phyloP scores from a whole-genome alignment of 2,113 vertebrate species.

The Syngnathus floridae region DNA sequence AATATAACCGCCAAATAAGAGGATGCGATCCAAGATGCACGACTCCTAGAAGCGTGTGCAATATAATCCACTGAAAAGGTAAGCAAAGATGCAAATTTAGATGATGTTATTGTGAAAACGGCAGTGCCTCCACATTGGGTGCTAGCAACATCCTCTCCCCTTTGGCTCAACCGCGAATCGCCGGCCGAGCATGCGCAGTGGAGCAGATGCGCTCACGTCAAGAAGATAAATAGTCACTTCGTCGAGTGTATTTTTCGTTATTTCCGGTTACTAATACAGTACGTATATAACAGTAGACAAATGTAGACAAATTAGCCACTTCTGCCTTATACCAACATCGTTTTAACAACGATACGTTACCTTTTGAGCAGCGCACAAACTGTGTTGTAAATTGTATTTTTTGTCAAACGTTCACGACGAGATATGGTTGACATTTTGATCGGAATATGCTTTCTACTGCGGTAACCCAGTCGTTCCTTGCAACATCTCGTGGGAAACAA shows the following conservation, averaged over 20 bases:
- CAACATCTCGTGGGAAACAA: too few relatives aligned
- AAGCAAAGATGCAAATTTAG: slow-evolving; percentile 35
- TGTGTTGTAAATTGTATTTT: too few relatives aligned
- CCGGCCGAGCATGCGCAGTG: slow-evolving; percentile 60
- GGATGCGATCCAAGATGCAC: slow-evolving; percentile 18
- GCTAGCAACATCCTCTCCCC: slow-evolving; percentile 67
- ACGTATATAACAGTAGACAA: not conserved
- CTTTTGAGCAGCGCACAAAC: too few relatives aligned
- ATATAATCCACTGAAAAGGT: slow-evolving; percentile 23
- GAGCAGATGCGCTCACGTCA: slow-evolving; percentile 7
- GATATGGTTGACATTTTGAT: too few relatives aligned
- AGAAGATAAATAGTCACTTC: not conserved
- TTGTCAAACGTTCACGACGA: too few relatives aligned
- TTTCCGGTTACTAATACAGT: not conserved
- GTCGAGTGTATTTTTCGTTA: not conserved
- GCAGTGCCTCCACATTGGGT: slow-evolving; percentile 60
- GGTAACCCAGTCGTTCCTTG: too few relatives aligned
- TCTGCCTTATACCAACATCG: not conserved
- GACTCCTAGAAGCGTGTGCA: slow-evolving; percentile 1
- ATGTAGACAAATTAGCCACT: not conserved
- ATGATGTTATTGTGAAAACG: slow-evolving; percentile 68
- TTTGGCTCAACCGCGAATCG: slow-evolving; percentile 71
- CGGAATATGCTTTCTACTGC: too few relatives aligned
- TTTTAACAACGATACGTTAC: too few relatives aligned
- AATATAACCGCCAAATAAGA: not conserved